Percentiles rank a stretch among this genome's conserved stretches.
Evolutionary conservation across 2,888 invertebrate genomes (phyloP).

Genomic region (Amphipyra tragopoginis): DNA sequence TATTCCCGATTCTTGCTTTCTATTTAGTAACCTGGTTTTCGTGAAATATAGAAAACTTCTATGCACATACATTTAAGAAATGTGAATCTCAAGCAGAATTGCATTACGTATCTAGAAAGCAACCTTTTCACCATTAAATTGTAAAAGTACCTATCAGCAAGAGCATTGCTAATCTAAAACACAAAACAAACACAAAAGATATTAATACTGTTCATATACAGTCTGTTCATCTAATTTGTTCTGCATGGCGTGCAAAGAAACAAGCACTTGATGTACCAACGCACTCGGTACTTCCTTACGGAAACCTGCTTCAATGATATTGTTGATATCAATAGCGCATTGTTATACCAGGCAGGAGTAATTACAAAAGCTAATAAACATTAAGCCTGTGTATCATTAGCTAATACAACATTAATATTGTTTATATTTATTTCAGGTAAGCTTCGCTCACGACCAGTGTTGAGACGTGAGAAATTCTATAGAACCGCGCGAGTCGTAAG

Average conservation of each 20-base stretch:
- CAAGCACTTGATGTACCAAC: constrained; percentile 6
- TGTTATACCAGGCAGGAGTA: constrained; percentile 24
- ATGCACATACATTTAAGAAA: neutral
- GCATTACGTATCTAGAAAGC: no score
- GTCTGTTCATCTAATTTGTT: constrained; percentile 16
- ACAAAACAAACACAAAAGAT: neutral
- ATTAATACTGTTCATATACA: neutral
- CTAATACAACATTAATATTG: constrained; percentile 34
- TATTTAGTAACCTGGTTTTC: no score
- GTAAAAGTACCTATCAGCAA: neutral
- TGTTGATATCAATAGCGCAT: constrained; percentile 31
- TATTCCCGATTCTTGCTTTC: no score
- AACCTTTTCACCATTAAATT: no score
- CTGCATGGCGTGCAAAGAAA: constrained; percentile 19
- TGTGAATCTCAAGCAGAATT: neutral
- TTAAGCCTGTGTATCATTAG: constrained; percentile 11
- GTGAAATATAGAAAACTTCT: no score
- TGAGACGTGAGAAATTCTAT: constrained; percentile 69
- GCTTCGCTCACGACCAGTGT: constrained; percentile 42
- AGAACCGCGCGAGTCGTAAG: constrained; percentile 56
- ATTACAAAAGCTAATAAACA: constrained; percentile 20
- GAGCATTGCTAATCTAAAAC: neutral
- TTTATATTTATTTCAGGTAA: constrained; percentile 66
- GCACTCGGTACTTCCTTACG: constrained; percentile 13
- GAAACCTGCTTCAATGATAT: constrained; percentile 16